phyloP scores from a whole-genome alignment of 2,888 invertebrate species.

The Julus scandinavius region DNA sequence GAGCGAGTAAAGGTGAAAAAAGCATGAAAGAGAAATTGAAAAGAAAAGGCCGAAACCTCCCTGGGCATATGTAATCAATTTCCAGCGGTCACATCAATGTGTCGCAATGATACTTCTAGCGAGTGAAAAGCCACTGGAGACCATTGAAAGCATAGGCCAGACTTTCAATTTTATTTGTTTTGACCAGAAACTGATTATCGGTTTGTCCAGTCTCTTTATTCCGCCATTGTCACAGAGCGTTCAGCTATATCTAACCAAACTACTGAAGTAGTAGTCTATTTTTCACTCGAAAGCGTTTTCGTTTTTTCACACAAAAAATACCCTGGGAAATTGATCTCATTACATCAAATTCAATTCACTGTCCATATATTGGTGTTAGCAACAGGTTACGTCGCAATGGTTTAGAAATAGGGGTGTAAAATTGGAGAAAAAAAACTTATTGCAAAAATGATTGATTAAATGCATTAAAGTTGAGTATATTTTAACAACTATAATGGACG shows the following conservation, averaged over 20 bases:
- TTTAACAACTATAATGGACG: too few relatives aligned
- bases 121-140: slow-evolving; percentile 2
- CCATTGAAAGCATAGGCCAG: slow-evolving; percentile 1
- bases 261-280: too few relatives aligned
- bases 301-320: not conserved
- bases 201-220: not conserved
- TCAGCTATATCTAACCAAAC: not conserved
- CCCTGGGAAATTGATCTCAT: not conserved
- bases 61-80: slow-evolving; percentile 21
- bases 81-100: not conserved
- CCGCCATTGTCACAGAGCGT: not conserved
- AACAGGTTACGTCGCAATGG: not conserved
- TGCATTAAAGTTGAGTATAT: not conserved
- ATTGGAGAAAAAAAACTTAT: too few relatives aligned
- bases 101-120: slow-evolving; percentile 1
- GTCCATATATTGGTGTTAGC: not conserved
- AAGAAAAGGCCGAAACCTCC: not conserved
- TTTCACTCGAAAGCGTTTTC: not conserved
- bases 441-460: not conserved
- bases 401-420: too few relatives aligned
- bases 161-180: slow-evolving; percentile 31
- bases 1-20: not conserved
- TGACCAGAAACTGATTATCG: slow-evolving; percentile 21
- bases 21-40: not conserved
- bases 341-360: not conserved